Conservation (phyloP, 2,888 invertebrate species). For the Callimorpha dominula region DNA sequence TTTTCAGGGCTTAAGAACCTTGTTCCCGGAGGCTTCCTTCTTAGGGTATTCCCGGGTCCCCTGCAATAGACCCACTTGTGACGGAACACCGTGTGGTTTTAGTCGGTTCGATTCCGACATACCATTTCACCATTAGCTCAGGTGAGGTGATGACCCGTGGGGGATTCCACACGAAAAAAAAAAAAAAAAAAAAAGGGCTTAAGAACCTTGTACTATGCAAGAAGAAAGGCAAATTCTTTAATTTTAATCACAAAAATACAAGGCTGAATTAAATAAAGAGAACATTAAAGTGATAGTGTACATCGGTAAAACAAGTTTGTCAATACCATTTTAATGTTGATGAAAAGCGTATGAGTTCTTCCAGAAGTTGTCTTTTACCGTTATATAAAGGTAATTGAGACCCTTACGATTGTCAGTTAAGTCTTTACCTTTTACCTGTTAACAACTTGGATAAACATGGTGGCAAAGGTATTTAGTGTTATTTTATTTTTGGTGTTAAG, state of each 20-base stretch:
- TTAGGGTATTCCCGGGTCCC: too few species aligned
- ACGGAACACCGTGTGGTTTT: too few species aligned
- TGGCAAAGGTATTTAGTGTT: not conserved
- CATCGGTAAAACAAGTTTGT: not conserved
- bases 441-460: constrained; percentile 2
- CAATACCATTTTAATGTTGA: not conserved
- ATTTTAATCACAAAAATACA: not conserved
- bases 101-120: too few species aligned
- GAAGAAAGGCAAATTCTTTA: not conserved
- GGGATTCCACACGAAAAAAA: too few species aligned
- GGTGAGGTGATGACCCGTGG: too few species aligned
- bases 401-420: not conserved
- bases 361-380: not conserved
- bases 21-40: too few species aligned
- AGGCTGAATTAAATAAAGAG: not conserved
- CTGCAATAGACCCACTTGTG: too few species aligned
- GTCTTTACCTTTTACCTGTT: not conserved
- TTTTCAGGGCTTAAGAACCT: too few species aligned
- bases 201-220: not conserved
- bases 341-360: not conserved
- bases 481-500: not conserved
- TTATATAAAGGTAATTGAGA: constrained; percentile 2
- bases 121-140: too few species aligned
- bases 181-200: too few species aligned
- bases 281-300: not conserved